A percentile compares a stretch with the other conserved stretches of the same genome.
These are phyloP conservation scores for Beroe ovata DNA, from an alignment of 37 sponge, comb jelly and placozoan genomes.

Conservation along the genomic window DNA sequence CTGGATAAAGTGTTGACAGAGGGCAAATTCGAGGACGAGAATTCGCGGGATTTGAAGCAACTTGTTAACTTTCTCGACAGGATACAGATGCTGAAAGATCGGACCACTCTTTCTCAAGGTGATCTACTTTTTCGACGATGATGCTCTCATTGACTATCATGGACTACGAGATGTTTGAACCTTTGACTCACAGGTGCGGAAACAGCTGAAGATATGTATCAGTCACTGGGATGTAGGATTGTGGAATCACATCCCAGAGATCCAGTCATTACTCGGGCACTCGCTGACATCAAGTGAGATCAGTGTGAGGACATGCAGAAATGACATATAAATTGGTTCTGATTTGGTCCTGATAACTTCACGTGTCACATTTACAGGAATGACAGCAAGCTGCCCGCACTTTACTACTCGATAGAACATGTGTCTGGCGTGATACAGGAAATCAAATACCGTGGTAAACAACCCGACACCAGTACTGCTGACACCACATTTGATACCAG, in stretches of 20 bases:
- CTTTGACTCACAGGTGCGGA: neutral
- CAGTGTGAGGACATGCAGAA: too few species aligned
- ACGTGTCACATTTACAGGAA: too few species aligned
- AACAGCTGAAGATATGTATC: constrained; percentile 25
- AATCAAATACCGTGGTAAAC: neutral
- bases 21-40: too few species aligned
- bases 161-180: too few species aligned
- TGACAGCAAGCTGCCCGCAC: neutral
- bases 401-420: constrained; percentile 21
- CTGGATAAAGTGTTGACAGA: too few species aligned
- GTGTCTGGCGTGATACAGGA: constrained; percentile 17
- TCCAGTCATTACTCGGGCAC: too few species aligned
- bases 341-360: too few species aligned
- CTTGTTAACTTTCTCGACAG: neutral
- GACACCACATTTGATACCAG: neutral
- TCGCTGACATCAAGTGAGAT: too few species aligned
- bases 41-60: too few species aligned
- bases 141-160: too few species aligned
- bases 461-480: neutral
- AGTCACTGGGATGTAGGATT: constrained; percentile 26
- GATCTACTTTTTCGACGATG: too few species aligned
- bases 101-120: constrained; percentile 14
- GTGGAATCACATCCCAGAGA: neutral
- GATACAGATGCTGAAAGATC: neutral
- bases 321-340: too few species aligned